These are phyloP conservation scores for Anorthoa munda DNA, from an alignment of 2,888 invertebrate species.

Conservation along the genomic window DNA sequence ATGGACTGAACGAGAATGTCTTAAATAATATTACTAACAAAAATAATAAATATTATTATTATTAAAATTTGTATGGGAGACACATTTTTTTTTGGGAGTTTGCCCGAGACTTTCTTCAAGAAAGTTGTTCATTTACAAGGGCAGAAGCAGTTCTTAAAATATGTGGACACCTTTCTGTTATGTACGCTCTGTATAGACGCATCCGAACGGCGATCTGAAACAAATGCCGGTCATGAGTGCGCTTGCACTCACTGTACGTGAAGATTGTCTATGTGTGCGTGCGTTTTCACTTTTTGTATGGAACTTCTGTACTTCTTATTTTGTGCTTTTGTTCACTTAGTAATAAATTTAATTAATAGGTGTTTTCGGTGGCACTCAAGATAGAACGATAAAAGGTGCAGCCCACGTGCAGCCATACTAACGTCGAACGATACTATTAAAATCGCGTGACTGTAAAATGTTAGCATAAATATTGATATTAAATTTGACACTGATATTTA, in stretches of 20 bases:
- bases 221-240: background rate
- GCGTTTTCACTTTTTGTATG: background rate
- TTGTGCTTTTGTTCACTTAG: constrained; percentile 61
- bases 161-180: too few species aligned
- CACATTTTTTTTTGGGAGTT: too few species aligned
- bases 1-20: too few species aligned
- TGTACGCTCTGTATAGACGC: background rate
- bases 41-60: too few species aligned
- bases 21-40: too few species aligned
- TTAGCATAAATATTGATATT: constrained; percentile 27
- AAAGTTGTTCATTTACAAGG: too few species aligned
- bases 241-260: background rate
- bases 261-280: background rate
- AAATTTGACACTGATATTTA: constrained; percentile 45
- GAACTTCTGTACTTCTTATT: constrained; percentile 3
- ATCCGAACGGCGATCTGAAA: background rate
- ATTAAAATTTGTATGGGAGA: too few species aligned
- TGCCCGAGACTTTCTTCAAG: too few species aligned
- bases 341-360: constrained; percentile 62
- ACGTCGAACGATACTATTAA: constrained; percentile 24
- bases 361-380: constrained; percentile 57
- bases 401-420: constrained; percentile 54
- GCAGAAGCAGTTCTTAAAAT: too few species aligned
- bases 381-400: constrained; percentile 55
- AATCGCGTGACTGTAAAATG: constrained; percentile 33